These are phyloP conservation scores for Hydropotes inermis DNA, from an alignment of 2,113 vertebrate species.

Conservation along the genomic window DNA sequence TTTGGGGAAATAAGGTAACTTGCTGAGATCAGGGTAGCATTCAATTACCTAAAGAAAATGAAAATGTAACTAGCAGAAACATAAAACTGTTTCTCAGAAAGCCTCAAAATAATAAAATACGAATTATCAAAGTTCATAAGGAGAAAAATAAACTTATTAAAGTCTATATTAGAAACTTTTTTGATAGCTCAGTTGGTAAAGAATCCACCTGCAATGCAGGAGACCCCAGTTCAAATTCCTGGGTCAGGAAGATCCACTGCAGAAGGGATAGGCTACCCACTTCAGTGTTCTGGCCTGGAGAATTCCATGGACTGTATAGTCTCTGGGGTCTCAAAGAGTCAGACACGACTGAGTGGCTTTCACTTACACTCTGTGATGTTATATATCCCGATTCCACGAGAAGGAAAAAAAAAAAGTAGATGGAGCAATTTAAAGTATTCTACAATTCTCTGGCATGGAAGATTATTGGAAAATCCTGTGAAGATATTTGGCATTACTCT, in stretches of 20 bases:
- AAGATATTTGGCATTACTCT: background rate
- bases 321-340: background rate
- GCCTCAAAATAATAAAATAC: background rate
- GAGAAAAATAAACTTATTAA: background rate
- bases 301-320: background rate
- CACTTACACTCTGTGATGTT: background rate
- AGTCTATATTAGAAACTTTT: background rate
- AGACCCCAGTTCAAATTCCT: background rate
- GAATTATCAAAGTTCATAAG: background rate
- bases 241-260: background rate
- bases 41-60: background rate
- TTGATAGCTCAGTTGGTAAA: background rate
- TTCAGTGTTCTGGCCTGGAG: background rate
- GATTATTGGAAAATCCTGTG: background rate
- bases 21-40: background rate
- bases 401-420: background rate
- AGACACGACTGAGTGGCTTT: background rate
- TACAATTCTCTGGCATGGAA: background rate
- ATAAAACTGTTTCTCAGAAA: background rate
- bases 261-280: background rate
- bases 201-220: background rate
- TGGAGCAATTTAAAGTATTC: background rate
- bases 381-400: background rate
- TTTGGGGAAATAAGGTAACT: background rate
- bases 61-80: background rate